Evolutionary conservation across 92 coral and sea anemone species (phyloP).

Genomic region (Blastomussa wellsi): DNA sequence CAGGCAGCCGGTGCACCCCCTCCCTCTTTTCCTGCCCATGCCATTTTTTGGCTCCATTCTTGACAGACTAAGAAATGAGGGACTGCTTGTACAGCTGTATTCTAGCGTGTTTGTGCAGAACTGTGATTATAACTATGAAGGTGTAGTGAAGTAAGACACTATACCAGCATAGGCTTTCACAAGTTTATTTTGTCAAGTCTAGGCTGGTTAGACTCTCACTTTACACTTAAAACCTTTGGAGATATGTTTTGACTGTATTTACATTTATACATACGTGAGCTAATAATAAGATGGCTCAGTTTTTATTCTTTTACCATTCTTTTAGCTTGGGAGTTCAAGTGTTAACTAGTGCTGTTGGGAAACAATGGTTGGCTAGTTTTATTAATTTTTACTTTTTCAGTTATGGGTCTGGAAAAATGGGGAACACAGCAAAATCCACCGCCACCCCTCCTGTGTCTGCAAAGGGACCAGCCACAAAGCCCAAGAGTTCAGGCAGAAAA

Average conservation of each 20-base stretch:
- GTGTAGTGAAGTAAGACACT: conserved; percentile 11
- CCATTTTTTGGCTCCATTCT: too few species aligned
- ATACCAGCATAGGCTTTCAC: conserved; percentile 19
- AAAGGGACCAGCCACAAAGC: conserved; percentile 56
- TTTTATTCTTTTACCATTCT: too few species aligned
- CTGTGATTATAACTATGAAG: background rate
- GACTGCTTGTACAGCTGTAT: too few species aligned
- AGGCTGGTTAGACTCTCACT: conserved; percentile 40
- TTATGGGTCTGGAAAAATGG: conserved; percentile 64
- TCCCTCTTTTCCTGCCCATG: too few species aligned
- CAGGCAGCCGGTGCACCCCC: too few species aligned
- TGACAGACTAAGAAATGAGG: background rate
- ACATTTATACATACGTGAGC: background rate
- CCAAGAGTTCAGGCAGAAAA: conserved; percentile 64
- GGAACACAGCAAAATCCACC: conserved; percentile 6
- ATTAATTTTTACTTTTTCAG: conserved; percentile 14
- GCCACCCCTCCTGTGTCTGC: conserved; percentile 74
- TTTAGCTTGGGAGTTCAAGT: too few species aligned
- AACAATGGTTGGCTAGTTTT: background rate
- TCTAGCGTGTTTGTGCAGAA: background rate
- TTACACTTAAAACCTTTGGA: conserved; percentile 9
- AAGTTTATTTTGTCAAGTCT: conserved; percentile 31
- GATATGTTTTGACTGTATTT: background rate
- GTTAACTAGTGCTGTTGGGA: background rate
- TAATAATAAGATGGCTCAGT: too few species aligned